Base-by-base conservation (phyloP, 1,140 invertebrate genomes). In the Drosophila albomicans region DNA sequence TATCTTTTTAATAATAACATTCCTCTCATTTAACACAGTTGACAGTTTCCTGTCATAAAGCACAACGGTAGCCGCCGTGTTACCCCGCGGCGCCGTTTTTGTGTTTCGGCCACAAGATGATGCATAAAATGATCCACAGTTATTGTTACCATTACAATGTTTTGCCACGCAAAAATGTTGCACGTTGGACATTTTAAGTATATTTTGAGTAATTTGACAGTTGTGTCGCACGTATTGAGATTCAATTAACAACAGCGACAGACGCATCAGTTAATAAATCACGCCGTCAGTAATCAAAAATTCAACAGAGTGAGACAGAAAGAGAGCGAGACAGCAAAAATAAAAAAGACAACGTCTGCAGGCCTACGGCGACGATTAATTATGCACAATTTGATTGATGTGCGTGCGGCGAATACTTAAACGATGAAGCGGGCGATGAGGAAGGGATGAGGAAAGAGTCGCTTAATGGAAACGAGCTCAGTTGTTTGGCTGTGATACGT, bases 341-440 rank as follows among this genome's bases (percentile, higher is more conserved):
- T 25, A 4, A 48, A 63, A 8, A 6, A 3, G 35, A 5, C 51
- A 5, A 63, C 5, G 3, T 7, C 30, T 8, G 35, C n/a, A 13
- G 48, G 11, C 30, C 13, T 48, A 13, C 48, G 61, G n/a, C 69
- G 43, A 67, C 84, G 65, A 87, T 87, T 87, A 87, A 88, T 87
- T 87, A 87, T 87, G 76, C 82, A 74, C 78, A 87, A 89, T 84
- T 89, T 88, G 84, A 88, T 88, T 75, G 84, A 88, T 88, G 81
- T 78, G 78, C 85, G 85, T 84, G 84, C 75, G 74, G 69, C 20
- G 81, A 84, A 76, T 88, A 63, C 61, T 69, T 54, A 61, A 63
- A 46, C 63, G 59, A 6, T 15, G 15, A 7, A 10, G 32, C 16
- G 35, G 5, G 30, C 5, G 30, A 6, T 6, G 30, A 1, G 30